These are phyloP conservation scores for Botia kubotai DNA, from an alignment of 2,797 vertebrate species.

Conservation along the genomic window DNA sequence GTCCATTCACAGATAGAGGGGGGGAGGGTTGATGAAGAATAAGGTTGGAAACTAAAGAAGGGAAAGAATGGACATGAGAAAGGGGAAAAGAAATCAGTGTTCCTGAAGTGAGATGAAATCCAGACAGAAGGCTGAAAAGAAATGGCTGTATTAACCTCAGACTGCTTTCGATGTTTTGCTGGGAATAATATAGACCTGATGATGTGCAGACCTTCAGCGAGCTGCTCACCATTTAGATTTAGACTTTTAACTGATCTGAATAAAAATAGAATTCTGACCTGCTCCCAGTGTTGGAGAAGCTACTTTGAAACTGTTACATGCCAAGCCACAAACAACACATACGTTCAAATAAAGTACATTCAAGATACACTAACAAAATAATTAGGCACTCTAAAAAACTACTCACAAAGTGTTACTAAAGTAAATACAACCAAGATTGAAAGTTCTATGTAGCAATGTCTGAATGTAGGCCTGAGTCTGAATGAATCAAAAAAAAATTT, in stretches of 20 bases:
- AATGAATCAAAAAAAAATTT: no score
- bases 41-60: slow-evolving; percentile 21
- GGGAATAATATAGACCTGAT: slow-evolving; percentile 70
- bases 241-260: slow-evolving; percentile 62
- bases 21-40: slow-evolving; percentile 2
- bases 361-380: not conserved
- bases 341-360: not conserved
- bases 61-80: slow-evolving; percentile 27
- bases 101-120: slow-evolving; percentile 68
- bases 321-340: not conserved
- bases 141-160: slow-evolving; percentile 23
- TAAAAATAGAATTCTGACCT: slow-evolving; percentile 71
- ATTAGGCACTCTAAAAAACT: no score
- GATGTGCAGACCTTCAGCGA: slow-evolving; percentile 68
- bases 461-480: no score
- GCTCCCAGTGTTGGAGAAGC: not conserved
- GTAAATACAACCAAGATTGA: no score
- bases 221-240: slow-evolving; percentile 73
- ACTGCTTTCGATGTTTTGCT: slow-evolving; percentile 27
- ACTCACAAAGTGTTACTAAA: not conserved
- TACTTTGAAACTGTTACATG: not conserved
- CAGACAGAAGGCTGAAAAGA: slow-evolving; percentile 58
- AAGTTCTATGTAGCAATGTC: no score
- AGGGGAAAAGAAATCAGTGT: slow-evolving; percentile 30
- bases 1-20: slow-evolving; percentile 69